Percentiles rank a stretch among this genome's conserved stretches.
These are phyloP conservation scores for Bettongia penicillata DNA, from an alignment of 2,113 vertebrate species.

Conservation along the genomic window DNA sequence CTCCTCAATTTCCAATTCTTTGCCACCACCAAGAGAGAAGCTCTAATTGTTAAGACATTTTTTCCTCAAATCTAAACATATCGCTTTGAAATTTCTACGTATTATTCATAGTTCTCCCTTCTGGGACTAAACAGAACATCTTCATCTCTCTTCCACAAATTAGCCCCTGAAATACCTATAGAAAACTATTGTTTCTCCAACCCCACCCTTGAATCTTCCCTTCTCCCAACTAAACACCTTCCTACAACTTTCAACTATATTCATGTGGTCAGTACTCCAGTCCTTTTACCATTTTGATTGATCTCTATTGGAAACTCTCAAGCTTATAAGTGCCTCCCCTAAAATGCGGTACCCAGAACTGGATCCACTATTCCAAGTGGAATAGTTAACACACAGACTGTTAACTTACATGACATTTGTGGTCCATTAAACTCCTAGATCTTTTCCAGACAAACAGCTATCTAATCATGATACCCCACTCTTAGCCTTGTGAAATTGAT, in stretches of 20 bases:
- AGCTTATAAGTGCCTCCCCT: background rate
- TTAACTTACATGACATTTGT: background rate
- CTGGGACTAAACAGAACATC: background rate
- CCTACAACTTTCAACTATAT: background rate
- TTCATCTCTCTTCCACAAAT: background rate
- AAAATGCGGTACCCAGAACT: background rate
- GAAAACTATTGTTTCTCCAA: background rate
- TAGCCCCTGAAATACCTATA: background rate
- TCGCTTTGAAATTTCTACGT: background rate
- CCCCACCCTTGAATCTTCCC: too few species aligned
- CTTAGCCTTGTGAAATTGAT: too few species aligned
- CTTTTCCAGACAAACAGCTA: background rate
- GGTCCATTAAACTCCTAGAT: background rate
- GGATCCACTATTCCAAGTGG: background rate
- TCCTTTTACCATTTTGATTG: background rate
- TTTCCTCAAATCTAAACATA: background rate
- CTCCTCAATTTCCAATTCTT: background rate
- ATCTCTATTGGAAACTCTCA: background rate
- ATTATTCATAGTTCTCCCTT: background rate
- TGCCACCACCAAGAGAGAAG: background rate
- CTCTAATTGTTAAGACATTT: background rate
- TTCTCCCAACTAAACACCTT: background rate
- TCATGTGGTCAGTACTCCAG: background rate
- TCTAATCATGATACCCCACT: too few species aligned
- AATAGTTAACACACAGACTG: too few species aligned